Base-by-base conservation (phyloP, 1,140 invertebrate genomes). In the Scaptomyza hsui region DNA sequence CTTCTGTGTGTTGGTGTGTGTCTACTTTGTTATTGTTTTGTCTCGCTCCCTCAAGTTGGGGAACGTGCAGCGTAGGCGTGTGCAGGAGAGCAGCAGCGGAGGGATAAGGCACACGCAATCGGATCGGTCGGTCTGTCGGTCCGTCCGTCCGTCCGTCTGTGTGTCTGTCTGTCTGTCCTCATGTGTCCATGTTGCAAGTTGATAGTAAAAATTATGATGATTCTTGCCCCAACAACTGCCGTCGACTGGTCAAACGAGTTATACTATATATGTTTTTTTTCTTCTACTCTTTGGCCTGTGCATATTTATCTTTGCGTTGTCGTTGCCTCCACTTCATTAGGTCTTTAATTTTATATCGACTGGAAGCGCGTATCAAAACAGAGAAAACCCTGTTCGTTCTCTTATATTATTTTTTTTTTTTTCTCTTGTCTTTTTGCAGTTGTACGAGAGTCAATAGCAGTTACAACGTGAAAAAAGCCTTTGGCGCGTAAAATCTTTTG, bases 131-230 rank as follows among this genome's bases (percentile, higher is more conserved):
- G 29, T 51, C 47, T 15, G 65, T 52, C 39, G 3, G 26, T 39
- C 32, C 12, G 45, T 29, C 37, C 15, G 12, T 55, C 35, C 32
- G 51, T 21, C 32, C 13, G 18, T 39, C 59, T n/a, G 37, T 24
- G 39, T 39, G 13, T 57, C 55, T 2, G 10, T 6, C 24, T 26
- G 16, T 21, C 39, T 41, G 64, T 59, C 53, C 32, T 68, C 74
- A 82, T 82, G 79, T 82, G 78, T 85, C 76, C 76, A 86, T 81
- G 81, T 86, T 81, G 82, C 82, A 86, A 86, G 81, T 86, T 86
- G 81, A 85, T 85, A 85, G 81, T 85, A 86, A 86, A 85, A 86
- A 86, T 86, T 86, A 86, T 86, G 82, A 86, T 86, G 81, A 88
- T 86, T 81, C 81, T 86, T 81, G 83, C 78, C 78, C 82, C 78